Percentiles rank a stretch among this genome's conserved stretches.
These are phyloP conservation scores for Nothobranchius kuhntae DNA, from an alignment of 2,113 vertebrate genomes.

Conservation along the genomic window DNA sequence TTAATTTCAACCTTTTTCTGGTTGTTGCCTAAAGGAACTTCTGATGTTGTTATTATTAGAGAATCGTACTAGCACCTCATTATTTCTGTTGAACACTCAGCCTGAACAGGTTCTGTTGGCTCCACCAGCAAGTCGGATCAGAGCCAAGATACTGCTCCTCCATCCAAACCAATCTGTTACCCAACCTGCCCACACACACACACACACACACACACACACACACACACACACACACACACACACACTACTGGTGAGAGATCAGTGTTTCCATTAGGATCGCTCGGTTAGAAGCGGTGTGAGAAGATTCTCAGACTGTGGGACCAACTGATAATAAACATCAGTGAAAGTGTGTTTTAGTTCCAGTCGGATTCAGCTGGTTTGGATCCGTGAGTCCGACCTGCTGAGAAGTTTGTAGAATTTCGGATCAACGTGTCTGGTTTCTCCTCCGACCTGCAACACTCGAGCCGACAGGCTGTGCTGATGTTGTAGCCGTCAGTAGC, in stretches of 20 bases:
- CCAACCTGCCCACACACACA: slow-evolving; percentile 39
- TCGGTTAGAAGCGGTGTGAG: slow-evolving; percentile 23
- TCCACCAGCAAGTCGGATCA: slow-evolving; percentile 1
- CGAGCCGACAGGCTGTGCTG: no score
- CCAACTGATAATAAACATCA: background rate
- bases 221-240: background rate
- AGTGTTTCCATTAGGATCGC: slow-evolving; percentile 42
- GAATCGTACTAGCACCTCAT: no score
- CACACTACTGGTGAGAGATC: slow-evolving; percentile 12
- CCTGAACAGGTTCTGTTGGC: background rate
- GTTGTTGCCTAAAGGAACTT: no score
- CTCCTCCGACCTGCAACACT: no score
- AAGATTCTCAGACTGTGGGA: slow-evolving; percentile 6
- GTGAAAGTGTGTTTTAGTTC: no score
- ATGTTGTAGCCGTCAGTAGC: no score
- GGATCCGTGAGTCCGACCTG: no score
- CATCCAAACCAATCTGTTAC: slow-evolving; percentile 38
- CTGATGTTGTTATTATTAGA: no score
- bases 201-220: slow-evolving; percentile 8
- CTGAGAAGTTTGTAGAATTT: no score
- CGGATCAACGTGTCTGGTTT: no score
- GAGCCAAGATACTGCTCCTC: slow-evolving; percentile 35
- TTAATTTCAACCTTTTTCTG: no score
- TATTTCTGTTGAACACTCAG: no score
- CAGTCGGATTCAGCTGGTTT: background rate